Base-by-base conservation (phyloP, 2,113 vertebrate species). In the Heloderma charlesbogerti region DNA sequence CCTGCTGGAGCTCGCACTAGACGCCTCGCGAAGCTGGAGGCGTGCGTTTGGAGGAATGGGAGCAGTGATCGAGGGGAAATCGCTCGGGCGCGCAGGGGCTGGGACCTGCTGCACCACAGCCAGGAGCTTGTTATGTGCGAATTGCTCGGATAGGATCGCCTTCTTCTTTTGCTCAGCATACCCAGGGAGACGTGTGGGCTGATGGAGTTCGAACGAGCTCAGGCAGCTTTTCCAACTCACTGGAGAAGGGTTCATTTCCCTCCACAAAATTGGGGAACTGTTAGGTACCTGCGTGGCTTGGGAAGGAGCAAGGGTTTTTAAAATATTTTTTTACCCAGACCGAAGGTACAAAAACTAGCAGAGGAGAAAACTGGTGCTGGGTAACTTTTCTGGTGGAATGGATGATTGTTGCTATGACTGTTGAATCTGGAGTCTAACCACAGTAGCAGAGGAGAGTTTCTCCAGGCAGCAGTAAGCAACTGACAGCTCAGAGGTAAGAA, bases 1-100 rank as follows among this genome's bases (percentile, higher is more conserved):
- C 93, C 94, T 95, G 95, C 95, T 93, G 95, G 95, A 95, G 95
- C 95, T 93, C 90, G 96, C 93, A 95, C 95, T 95, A 84, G 95
- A 95, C 94, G 95, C 95, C 94, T 96, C 92, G 92, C 90, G 95
- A 94, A 95, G 95, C 95, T 94, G 96, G 89, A 96, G 93, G 92
- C 91, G 87, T 74, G 37, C 34, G 16, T 37, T 18, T 9, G 16
- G 34, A 74, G 71, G n/a, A 74, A n/a, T 12, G n/a, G 16, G 95
- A 93, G 92, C 89, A 91, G 92, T 94, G 96, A 63, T 10, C 5
- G 18, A 25, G n/a, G 80, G 40, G 80, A 9, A 25, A 88, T 84
- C 74, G 90, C 37, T 75, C 48, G 84, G 0, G 67, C 92, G 94
- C 91, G 95, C 89, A 93, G 92, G 40, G 92, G 94, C 95, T 87